A percentile compares a stretch with the other conserved stretches of the same genome.
Conservation (phyloP, 2,113 vertebrate species). For the Myotis brandtii region DNA sequence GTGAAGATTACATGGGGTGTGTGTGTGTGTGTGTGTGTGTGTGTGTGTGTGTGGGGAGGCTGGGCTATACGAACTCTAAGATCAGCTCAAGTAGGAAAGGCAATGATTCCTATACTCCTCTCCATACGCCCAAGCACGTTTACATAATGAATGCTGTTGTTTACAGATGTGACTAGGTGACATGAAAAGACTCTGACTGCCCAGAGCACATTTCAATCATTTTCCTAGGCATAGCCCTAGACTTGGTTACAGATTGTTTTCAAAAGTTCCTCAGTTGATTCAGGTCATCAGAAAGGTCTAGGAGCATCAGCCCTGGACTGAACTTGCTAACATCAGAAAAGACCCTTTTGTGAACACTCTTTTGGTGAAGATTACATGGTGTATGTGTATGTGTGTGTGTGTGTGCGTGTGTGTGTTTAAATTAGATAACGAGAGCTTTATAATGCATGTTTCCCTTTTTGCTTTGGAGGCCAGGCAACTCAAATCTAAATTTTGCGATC, state of each 20-base stretch:
- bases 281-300: background rate
- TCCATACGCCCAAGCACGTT: background rate
- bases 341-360: background rate
- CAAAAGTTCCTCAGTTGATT: background rate
- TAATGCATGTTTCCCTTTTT: background rate
- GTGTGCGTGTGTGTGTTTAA: background rate
- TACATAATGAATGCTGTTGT: background rate
- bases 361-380: background rate
- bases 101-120: background rate
- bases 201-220: background rate
- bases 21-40: no score
- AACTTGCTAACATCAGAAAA: background rate
- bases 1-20: no score
- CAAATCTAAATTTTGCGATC: slow-evolving; percentile 12
- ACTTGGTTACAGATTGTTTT: background rate
- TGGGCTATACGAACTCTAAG: background rate
- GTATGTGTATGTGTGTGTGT: background rate
- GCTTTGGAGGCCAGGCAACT: background rate
- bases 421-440: background rate
- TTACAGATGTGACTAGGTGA: background rate
- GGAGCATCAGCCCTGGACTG: background rate
- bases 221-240: background rate
- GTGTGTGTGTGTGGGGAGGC: background rate
- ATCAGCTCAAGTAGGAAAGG: background rate
- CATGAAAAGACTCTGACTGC: background rate